Conservation (phyloP, 2,888 invertebrate species). For the Callinectes sapidus region DNA sequence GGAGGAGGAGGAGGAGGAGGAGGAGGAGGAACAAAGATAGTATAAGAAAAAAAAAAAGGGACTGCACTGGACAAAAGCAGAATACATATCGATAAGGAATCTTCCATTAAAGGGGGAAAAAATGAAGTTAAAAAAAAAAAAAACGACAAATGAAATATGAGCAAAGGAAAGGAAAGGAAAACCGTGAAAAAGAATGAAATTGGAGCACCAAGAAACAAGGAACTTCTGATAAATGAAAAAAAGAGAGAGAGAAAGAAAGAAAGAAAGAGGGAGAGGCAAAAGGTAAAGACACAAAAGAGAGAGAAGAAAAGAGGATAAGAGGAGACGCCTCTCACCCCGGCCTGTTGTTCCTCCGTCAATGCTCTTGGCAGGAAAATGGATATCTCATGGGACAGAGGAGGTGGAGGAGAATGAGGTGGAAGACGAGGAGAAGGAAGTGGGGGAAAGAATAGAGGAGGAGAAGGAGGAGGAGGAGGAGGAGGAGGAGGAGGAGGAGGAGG, state of each 20-base stretch:
- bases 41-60: background rate
- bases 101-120: background rate
- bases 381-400: slow-evolving; percentile 36
- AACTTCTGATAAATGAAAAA: background rate
- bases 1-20: background rate
- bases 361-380: slow-evolving; percentile 42
- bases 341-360: slow-evolving; percentile 26
- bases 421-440: background rate
- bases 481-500: background rate
- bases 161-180: background rate
- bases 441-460: background rate
- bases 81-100: slow-evolving; percentile 18
- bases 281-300: background rate
- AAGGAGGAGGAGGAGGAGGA: background rate
- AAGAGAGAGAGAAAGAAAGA: background rate
- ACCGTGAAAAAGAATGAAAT: background rate
- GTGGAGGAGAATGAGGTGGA: slow-evolving; percentile 11
- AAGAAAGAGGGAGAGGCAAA: background rate
- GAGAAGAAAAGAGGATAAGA: background rate
- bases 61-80: background rate
- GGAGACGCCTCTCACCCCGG: slow-evolving; percentile 28
- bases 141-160: background rate
- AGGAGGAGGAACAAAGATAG: background rate
- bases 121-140: background rate
- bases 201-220: background rate